A percentile compares a stretch with the other conserved stretches of the same genome.
These are phyloP conservation scores for Oceanodroma leucorhoa DNA, from an alignment of 2,797 vertebrate species.

Conservation along the genomic window DNA sequence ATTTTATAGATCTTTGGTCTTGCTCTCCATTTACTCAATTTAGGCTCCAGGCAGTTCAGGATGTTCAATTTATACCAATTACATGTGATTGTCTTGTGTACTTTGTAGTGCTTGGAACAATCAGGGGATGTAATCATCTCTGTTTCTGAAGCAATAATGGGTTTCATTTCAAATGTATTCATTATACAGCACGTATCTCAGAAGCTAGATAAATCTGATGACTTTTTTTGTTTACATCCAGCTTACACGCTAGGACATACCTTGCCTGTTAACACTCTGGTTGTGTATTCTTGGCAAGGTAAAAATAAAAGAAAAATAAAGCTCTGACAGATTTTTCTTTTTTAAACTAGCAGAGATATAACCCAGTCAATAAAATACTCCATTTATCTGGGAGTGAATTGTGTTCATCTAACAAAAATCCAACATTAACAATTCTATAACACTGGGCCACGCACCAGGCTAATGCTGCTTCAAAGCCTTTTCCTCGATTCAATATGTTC, in stretches of 20 bases:
- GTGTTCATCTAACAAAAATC: neutral
- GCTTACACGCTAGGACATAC: neutral
- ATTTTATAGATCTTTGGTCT: slow-evolving; percentile 30
- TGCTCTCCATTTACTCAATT: slow-evolving; percentile 15
- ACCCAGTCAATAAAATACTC: neutral
- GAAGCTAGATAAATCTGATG: neutral
- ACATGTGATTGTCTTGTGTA: slow-evolving; percentile 14
- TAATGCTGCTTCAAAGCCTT: neutral
- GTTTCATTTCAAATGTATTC: slow-evolving; percentile 23
- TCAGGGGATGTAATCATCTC: neutral
- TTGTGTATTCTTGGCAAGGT: neutral
- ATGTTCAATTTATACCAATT: slow-evolving; percentile 33
- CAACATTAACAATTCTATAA: neutral
- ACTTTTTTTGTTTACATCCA: neutral
- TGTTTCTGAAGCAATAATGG: slow-evolving; percentile 3
- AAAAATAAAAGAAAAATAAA: neutral
- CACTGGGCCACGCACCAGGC: neutral
- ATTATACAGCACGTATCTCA: neutral
- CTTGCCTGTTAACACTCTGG: neutral
- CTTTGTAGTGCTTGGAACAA: neutral
- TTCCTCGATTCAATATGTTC: neutral
- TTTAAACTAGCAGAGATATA: neutral
- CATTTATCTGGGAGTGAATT: neutral
- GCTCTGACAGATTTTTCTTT: neutral
- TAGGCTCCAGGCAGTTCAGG: slow-evolving; percentile 14